A percentile compares a stretch with the other conserved stretches of the same genome.
These are phyloP conservation scores for Oreochromis niloticus DNA, from an alignment of 2,113 vertebrate genomes.

Conservation along the genomic window DNA sequence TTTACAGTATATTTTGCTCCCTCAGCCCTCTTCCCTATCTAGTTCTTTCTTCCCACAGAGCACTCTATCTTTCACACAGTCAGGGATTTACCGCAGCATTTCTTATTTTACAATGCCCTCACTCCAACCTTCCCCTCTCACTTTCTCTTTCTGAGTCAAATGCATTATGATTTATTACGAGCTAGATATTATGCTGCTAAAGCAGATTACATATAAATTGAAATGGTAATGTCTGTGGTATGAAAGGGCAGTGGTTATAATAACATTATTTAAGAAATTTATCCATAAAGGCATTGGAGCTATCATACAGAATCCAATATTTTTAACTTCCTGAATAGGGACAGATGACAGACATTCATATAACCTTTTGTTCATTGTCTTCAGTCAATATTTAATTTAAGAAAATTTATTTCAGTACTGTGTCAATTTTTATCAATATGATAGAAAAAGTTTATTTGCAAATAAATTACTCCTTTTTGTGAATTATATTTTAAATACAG, in stretches of 20 bases:
- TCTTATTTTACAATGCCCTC: slow-evolving; percentile 4
- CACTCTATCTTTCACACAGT: not conserved
- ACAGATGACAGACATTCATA: slow-evolving; percentile 50
- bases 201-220: slow-evolving; percentile 72
- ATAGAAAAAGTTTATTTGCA: not conserved
- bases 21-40: not conserved
- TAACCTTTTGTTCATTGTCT: slow-evolving; percentile 34
- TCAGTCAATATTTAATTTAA: slow-evolving; percentile 14
- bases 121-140: slow-evolving; percentile 25
- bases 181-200: slow-evolving; percentile 56
- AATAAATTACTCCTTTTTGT: not conserved
- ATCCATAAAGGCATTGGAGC: slow-evolving; percentile 44
- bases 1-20: not conserved
- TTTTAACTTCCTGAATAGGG: slow-evolving; percentile 51
- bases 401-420: not conserved
- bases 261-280: slow-evolving; percentile 59
- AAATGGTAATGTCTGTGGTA: slow-evolving; percentile 67
- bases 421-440: not conserved
- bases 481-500: not conserved
- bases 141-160: slow-evolving; percentile 32
- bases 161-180: slow-evolving; percentile 65
- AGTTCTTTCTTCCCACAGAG: not conserved
- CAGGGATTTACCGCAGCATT: slow-evolving; percentile 18
- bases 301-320: slow-evolving; percentile 48
- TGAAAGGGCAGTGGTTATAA: slow-evolving; percentile 63